Base-by-base conservation (phyloP, 2,113 vertebrate genomes). In the Onychostoma macrolepis region DNA sequence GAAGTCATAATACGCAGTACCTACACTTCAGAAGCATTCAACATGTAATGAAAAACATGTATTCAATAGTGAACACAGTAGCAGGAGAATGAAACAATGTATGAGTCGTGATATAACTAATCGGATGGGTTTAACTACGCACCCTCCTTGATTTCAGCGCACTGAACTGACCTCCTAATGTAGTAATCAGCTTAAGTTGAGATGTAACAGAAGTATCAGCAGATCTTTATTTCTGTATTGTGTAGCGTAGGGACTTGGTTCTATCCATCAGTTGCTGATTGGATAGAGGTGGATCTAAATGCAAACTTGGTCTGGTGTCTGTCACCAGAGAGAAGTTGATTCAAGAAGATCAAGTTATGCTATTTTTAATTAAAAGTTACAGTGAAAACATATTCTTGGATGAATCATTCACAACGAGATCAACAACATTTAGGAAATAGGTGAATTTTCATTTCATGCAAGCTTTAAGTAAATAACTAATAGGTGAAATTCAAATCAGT, bases 161-260 rank as follows among this genome's bases (percentile, higher is more conserved):
- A 43, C 72, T 76, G 6, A 48, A 48, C 72, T 75, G 41, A 75
- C 41, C 72, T 75, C 38, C 41, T 45, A 76, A 76, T 48, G 72
- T 6, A 43, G 43, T 76, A 76, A 76, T 48, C 38, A 76, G 12
- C 41, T 76, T 76, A 76, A 26, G 41, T n/a, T 76, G 36, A 5
- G 13, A 45, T 26, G 72, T 72, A 72, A 72, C 19, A 21, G 33
- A 74, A 9, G 71, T 74, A 74, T 74, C 71, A 41, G 21, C 71
- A 41, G 8, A 41, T 74, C 10, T 74, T 38, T 76, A 15, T 41
- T 45, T 48, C 72, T 76, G 11, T 75, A n/a, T 75, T 15, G 38
- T 48, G n/a, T 76, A 15, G 12, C 12, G n/a, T 15, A n/a, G 72
- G 24, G 41, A 76, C 71, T 5, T 72, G 69, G 21, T 41, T 72